These are phyloP conservation scores for Atherinomorus stipes DNA, from an alignment of 2,113 vertebrate species.

Conservation along the genomic window DNA sequence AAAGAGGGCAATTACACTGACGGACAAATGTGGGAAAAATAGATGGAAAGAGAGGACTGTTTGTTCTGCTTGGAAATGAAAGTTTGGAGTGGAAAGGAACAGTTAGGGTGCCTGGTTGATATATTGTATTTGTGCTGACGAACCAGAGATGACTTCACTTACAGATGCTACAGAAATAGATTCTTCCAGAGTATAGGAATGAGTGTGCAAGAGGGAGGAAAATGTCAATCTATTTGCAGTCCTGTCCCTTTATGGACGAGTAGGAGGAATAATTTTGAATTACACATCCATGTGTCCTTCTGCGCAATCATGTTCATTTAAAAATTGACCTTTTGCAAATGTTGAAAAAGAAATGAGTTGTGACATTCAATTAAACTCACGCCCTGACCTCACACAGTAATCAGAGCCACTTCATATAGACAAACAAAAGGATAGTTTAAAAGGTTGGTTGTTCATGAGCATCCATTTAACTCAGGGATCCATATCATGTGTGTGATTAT, in stretches of 20 bases:
- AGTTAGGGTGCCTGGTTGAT: constrained; percentile 42
- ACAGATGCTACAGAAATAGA: constrained; percentile 33
- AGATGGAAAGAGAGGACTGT: constrained; percentile 66
- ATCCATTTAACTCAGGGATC: constrained; percentile 53
- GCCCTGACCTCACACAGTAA: constrained; percentile 45
- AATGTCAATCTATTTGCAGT: constrained; percentile 44
- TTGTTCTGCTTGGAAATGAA: constrained; percentile 70
- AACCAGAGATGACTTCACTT: constrained; percentile 47
- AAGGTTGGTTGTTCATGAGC: constrained; percentile 61
- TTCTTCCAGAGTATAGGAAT: constrained; percentile 22
- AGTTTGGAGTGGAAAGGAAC: constrained; percentile 37
- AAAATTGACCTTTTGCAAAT: constrained; percentile 67
- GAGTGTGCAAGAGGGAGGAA: constrained; percentile 9
- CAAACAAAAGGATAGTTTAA: constrained; percentile 37
- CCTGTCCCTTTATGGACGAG: constrained; percentile 32
- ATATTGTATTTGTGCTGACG: constrained; percentile 41
- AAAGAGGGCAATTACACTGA: constrained; percentile 76
- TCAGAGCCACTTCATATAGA: constrained; percentile 53
- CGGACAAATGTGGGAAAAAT: constrained; percentile 67
- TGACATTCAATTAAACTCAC: constrained; percentile 67
- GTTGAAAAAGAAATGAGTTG: constrained; percentile 59
- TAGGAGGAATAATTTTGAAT: constrained; percentile 26
- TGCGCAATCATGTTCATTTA: constrained; percentile 37
- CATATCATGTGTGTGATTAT: constrained; percentile 70
- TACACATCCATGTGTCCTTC: background rate